A percentile compares a stretch with the other conserved stretches of the same genome.
phyloP scores from a whole-genome alignment of 2,797 vertebrate species.

The Numenius phaeopus region DNA sequence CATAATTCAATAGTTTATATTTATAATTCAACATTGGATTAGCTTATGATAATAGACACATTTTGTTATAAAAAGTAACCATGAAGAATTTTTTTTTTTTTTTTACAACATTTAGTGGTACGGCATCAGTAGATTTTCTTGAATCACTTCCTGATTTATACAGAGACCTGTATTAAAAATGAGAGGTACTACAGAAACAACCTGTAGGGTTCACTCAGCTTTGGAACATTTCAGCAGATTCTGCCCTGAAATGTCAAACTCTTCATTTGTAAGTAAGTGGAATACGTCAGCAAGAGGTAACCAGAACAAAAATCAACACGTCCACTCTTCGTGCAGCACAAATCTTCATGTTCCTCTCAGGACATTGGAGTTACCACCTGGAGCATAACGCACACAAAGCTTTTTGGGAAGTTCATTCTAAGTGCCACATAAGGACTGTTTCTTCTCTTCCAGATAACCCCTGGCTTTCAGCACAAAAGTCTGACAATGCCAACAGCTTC shows the following conservation, averaged over 20 bases:
- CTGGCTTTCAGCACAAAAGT: neutral
- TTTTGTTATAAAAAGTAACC: neutral
- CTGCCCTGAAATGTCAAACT: neutral
- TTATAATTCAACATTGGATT: neutral
- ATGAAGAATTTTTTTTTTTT: neutral
- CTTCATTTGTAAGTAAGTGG: neutral
- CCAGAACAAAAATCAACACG: neutral
- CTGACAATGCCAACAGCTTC: neutral
- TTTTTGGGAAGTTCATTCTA: neutral
- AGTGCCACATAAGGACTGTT: neutral
- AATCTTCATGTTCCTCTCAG: neutral
- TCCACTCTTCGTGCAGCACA: neutral
- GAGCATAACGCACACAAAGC: rapidly evolving
- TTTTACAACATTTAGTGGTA: neutral
- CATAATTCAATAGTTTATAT: neutral
- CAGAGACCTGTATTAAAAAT: neutral
- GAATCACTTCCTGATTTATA: neutral
- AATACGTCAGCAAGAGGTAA: neutral
- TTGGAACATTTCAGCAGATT: neutral
- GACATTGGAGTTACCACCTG: neutral
- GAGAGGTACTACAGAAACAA: neutral
- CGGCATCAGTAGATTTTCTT: neutral
- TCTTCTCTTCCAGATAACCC: neutral
- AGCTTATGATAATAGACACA: neutral
- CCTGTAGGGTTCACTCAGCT: neutral